Evolutionary conservation across 2,113 vertebrate genomes (phyloP).

Genomic region (Labeo catla): DNA sequence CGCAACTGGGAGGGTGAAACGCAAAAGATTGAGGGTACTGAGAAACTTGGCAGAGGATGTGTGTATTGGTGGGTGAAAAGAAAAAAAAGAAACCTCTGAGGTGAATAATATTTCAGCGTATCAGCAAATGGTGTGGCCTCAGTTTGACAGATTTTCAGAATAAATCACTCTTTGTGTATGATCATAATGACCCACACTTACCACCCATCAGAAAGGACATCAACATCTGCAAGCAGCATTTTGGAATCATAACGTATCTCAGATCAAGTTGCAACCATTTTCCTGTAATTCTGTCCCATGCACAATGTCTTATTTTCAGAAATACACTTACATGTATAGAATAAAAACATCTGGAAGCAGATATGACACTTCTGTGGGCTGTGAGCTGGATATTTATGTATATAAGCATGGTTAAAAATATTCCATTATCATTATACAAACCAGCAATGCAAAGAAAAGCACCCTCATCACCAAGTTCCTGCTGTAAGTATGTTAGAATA

Average conservation of each 20-base stretch:
- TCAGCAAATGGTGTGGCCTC: slow-evolving; percentile 30
- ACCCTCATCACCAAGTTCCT: slow-evolving; percentile 46
- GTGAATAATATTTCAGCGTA: slow-evolving; percentile 31
- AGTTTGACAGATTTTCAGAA: neutral
- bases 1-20: slow-evolving; percentile 60
- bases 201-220: slow-evolving; percentile 29
- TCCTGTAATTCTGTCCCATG: slow-evolving; percentile 27
- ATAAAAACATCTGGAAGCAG: slow-evolving; percentile 47
- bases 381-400: slow-evolving; percentile 56
- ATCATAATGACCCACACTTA: neutral
- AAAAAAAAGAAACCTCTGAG: neutral
- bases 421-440: slow-evolving; percentile 65
- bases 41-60: neutral
- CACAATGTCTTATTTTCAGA: slow-evolving; percentile 41
- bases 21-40: slow-evolving; percentile 27
- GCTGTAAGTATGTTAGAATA: slow-evolving; percentile 72
- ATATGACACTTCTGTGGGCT: slow-evolving; percentile 51
- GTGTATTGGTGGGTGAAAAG: neutral
- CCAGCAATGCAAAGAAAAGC: slow-evolving; percentile 57
- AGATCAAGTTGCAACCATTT: slow-evolving; percentile 5
- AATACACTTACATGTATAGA: slow-evolving; percentile 25
- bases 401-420: slow-evolving; percentile 68
- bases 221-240: slow-evolving; percentile 26
- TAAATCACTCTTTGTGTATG: neutral
- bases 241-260: slow-evolving; percentile 14